Conservation (phyloP, 2,888 invertebrate genomes). For the Pheosia tremula region DNA sequence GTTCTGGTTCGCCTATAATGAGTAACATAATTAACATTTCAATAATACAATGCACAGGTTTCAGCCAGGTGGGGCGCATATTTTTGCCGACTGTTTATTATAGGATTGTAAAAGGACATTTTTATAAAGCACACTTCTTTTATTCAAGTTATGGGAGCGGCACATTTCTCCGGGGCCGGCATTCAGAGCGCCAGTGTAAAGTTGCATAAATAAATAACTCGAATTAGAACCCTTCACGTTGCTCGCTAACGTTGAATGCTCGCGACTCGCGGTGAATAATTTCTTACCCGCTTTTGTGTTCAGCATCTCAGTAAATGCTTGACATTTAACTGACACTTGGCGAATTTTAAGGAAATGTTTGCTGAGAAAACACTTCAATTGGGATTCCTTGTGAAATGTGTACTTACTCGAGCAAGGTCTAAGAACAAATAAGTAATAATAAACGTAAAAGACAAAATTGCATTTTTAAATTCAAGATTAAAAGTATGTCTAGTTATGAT, state of each 20-base stretch:
- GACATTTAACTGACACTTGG: conserved; percentile 48
- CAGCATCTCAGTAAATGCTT: conserved; percentile 44
- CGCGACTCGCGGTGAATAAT: conserved; percentile 54
- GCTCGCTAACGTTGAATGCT: conserved; percentile 52
- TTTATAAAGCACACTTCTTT: conserved; percentile 48
- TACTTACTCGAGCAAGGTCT: neutral
- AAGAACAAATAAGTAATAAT: neutral
- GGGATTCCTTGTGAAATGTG: neutral
- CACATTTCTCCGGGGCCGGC: conserved; percentile 53
- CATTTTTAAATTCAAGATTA: neutral
- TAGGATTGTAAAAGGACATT: conserved; percentile 52
- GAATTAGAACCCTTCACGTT: conserved; percentile 66
- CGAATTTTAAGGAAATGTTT: conserved; percentile 35
- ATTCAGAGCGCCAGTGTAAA: conserved; percentile 56
- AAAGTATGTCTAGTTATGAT: too few species aligned
- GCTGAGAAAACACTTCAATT: conserved; percentile 1
- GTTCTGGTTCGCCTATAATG: neutral
- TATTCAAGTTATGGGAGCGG: conserved; percentile 44
- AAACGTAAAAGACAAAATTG: neutral
- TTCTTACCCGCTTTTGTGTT: conserved; percentile 49
- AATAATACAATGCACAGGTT: conserved; percentile 25
- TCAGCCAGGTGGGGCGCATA: conserved; percentile 25
- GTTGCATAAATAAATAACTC: conserved; percentile 73
- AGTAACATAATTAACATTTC: conserved; percentile 28
- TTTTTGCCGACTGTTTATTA: conserved; percentile 28